phyloP scores from a whole-genome alignment of 1,140 invertebrate species.

The Bemisia tabaci region DNA sequence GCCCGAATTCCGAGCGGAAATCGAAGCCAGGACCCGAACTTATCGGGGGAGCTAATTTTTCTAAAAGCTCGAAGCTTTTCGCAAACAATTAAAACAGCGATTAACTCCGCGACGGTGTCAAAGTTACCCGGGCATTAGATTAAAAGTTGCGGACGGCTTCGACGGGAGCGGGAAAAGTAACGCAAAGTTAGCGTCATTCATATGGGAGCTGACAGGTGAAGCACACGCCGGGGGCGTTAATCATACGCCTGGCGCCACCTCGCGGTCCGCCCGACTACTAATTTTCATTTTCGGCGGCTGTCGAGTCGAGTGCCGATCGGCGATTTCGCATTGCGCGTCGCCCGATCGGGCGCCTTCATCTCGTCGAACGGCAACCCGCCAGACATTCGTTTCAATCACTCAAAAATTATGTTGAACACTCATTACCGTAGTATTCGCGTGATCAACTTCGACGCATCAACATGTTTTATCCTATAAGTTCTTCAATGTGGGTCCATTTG shows the following conservation, averaged over 20 bases:
- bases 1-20: neutral
- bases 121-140: neutral
- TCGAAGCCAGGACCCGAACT: neutral
- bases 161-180: neutral
- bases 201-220: neutral
- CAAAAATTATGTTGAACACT: too few relatives aligned
- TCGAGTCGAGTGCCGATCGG: too few relatives aligned
- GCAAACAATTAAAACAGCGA: neutral
- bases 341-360: too few relatives aligned
- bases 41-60: neutral
- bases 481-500: too few relatives aligned
- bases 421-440: too few relatives aligned
- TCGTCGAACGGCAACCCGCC: too few relatives aligned
- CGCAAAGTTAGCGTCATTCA: neutral
- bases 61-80: neutral
- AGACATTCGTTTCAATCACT: too few relatives aligned
- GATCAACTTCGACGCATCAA: too few relatives aligned
- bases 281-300: too few relatives aligned
- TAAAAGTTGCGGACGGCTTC: neutral
- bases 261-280: neutral
- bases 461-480: too few relatives aligned
- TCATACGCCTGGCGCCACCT: neutral
- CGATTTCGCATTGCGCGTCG: too few relatives aligned
- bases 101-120: neutral
- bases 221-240: neutral